A percentile compares a stretch with the other conserved stretches of the same genome.
phyloP scores from a whole-genome alignment of 2,113 vertebrate species.

The Osmerus eperlanus region DNA sequence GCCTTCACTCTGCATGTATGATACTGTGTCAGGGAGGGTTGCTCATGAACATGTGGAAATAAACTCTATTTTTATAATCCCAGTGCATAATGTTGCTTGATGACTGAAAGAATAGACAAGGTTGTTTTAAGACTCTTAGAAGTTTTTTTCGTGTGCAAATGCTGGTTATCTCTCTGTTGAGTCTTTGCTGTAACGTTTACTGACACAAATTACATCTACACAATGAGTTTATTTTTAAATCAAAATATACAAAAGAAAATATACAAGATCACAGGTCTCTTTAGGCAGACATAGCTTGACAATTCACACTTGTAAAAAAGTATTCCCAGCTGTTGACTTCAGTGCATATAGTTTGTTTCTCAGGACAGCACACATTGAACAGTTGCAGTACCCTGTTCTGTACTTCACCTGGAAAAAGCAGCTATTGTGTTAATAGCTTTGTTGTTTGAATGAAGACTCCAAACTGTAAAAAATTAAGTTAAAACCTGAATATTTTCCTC shows the following conservation, averaged over 20 bases:
- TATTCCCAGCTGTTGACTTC: conserved; percentile 34
- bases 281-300: conserved; percentile 12
- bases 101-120: neutral
- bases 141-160: conserved; percentile 1
- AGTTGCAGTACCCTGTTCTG: conserved; percentile 9
- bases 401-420: conserved; percentile 18
- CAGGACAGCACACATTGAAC: conserved; percentile 15
- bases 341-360: conserved; percentile 18
- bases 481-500: conserved; percentile 28
- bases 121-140: neutral
- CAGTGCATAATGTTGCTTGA: conserved; percentile 7
- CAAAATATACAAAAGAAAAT: conserved; percentile 24
- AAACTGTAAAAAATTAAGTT: too few relatives aligned
- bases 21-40: conserved; percentile 10
- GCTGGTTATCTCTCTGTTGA: neutral
- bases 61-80: conserved; percentile 35
- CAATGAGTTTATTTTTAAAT: conserved; percentile 42
- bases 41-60: conserved; percentile 10
- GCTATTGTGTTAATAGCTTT: conserved; percentile 16
- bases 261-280: neutral
- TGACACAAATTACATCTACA: neutral
- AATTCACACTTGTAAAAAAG: conserved; percentile 43
- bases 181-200: neutral
- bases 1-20: neutral
- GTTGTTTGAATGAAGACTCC: conserved; percentile 14